These are phyloP conservation scores for Ferrisia virgata DNA, from an alignment of 2,888 invertebrate genomes.

Conservation along the genomic window DNA sequence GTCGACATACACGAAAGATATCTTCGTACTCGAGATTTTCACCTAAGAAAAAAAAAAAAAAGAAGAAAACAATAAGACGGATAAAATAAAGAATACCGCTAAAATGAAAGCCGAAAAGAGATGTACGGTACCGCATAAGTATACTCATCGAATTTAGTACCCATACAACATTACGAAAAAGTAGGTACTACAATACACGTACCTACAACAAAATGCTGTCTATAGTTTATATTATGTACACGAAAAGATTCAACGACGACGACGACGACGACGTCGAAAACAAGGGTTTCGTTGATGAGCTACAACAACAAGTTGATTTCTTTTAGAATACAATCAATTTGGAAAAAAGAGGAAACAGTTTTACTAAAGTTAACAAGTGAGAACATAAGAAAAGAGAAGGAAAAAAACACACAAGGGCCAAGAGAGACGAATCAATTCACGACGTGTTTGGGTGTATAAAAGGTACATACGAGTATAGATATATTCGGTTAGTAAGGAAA, in stretches of 20 bases:
- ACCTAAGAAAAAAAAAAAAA: neutral
- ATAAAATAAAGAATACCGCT: neutral
- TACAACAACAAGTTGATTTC: conserved; percentile 13
- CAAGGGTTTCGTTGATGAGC: conserved; percentile 19
- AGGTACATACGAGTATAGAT: too few species aligned
- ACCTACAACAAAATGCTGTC: too few species aligned
- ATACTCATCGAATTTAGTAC: neutral
- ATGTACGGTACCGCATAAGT: too few species aligned
- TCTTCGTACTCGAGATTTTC: neutral
- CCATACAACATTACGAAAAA: neutral
- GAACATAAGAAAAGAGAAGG: neutral
- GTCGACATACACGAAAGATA: too few species aligned
- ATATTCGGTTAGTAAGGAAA: too few species aligned
- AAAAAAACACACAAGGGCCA: too few species aligned
- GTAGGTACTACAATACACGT: too few species aligned
- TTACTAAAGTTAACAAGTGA: conserved; percentile 25
- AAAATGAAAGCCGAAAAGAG: neutral
- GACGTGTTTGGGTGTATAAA: neutral
- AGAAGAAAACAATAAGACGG: too few species aligned
- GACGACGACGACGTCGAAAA: neutral
- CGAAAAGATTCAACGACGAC: neutral
- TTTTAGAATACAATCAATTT: conserved; percentile 18
- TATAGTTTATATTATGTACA: too few species aligned
- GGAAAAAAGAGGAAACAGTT: conserved; percentile 17
- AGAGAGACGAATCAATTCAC: conserved; percentile 24